Conservation (phyloP, 30 jellyfish, hydroid and myxozoan species). For the Rhopilema esculentum region DNA sequence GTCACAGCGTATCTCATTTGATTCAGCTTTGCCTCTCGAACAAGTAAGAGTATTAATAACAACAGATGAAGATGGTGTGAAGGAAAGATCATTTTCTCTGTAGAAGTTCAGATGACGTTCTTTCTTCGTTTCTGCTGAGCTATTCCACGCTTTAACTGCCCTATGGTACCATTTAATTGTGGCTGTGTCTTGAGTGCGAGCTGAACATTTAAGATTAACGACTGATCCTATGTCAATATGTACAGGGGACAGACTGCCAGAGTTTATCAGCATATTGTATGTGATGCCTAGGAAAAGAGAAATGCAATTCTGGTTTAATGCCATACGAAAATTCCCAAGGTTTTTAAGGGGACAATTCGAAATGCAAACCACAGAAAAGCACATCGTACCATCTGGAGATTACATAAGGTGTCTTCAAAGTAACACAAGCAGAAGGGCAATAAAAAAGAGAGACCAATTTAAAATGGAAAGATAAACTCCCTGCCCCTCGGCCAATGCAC, state of each 20-base stretch:
- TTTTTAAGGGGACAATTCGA: not conserved
- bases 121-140: not conserved
- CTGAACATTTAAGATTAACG: constrained; percentile 2
- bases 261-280: not conserved
- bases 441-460: too few relatives aligned
- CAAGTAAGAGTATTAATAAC: constrained; percentile 25
- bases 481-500: too few relatives aligned
- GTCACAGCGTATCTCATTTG: not conserved
- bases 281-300: constrained; percentile 19
- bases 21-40: not conserved
- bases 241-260: constrained; percentile 26
- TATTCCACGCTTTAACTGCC: constrained; percentile 4
- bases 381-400: too few relatives aligned
- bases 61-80: constrained; percentile 40
- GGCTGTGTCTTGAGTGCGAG: constrained; percentile 12
- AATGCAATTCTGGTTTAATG: not conserved
- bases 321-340: not conserved
- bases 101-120: not conserved
- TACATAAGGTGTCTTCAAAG: too few relatives aligned
- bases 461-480: too few relatives aligned
- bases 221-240: not conserved
- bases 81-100: not conserved
- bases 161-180: constrained; percentile 25
- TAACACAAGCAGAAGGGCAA: too few relatives aligned
- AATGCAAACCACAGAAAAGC: not conserved